Conservation (phyloP, 2,113 vertebrate genomes). For the Cromileptes altivelis region DNA sequence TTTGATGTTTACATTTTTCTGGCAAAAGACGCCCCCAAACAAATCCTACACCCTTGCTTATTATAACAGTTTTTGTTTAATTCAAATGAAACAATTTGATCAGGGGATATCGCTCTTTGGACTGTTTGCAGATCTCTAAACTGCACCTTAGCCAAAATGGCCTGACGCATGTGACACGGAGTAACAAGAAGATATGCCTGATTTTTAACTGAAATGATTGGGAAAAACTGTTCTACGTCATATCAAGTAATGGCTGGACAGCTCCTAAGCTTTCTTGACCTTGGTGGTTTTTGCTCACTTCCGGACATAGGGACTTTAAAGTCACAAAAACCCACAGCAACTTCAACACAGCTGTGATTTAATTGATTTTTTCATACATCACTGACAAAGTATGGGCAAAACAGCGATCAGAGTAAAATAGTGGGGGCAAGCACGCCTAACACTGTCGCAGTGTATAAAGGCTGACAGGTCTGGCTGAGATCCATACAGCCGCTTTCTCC, state of each 20-base stretch:
- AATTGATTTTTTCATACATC: slow-evolving; percentile 97
- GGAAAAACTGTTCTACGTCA: neutral
- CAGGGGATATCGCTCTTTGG: neutral
- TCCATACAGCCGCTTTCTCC: slow-evolving; percentile 59
- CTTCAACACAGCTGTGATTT: slow-evolving; percentile 84
- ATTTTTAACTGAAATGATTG: neutral
- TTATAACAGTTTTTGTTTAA: no score
- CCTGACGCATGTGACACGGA: neutral
- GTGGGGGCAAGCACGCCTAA: slow-evolving; percentile 82
- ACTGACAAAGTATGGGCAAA: slow-evolving; percentile 86
- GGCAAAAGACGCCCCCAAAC: no score
- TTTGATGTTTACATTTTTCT: no score
- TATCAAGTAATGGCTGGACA: neutral
- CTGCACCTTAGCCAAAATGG: neutral
- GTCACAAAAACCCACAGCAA: slow-evolving; percentile 79
- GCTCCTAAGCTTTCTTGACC: slow-evolving; percentile 67
- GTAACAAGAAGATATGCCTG: no score
- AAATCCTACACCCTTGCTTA: no score
- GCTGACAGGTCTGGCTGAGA: slow-evolving; percentile 69
- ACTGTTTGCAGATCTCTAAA: neutral
- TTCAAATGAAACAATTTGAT: neutral
- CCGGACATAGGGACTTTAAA: slow-evolving; percentile 40
- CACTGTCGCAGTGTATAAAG: slow-evolving; percentile 57
- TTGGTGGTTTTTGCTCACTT: slow-evolving; percentile 71
- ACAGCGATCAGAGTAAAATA: slow-evolving; percentile 70